Evolutionary conservation across 92 coral and sea anemone genomes (phyloP).

Genomic region (Plumapathes pennacea): DNA sequence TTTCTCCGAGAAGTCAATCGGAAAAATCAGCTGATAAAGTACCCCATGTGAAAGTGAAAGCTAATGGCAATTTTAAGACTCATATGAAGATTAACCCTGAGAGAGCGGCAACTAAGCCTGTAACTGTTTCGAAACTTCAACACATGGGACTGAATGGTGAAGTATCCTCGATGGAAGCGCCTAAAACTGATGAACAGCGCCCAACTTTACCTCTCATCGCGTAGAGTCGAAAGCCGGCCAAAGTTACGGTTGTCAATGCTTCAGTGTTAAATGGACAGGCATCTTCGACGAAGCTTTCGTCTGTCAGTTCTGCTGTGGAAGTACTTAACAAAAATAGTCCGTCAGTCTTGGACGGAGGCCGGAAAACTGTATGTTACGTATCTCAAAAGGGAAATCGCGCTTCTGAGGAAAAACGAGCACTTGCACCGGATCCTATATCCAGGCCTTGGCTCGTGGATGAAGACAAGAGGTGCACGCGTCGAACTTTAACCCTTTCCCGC

Average conservation of each 20-base stretch:
- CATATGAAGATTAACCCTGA: background rate
- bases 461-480: constrained; percentile 81
- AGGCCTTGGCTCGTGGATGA: constrained; percentile 83
- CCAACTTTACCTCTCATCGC: constrained; percentile 28
- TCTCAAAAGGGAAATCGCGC: constrained; percentile 1
- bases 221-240: constrained; percentile 17
- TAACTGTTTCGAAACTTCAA: constrained; percentile 51
- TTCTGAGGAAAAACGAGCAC: constrained; percentile 5
- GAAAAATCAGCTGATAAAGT: no score
- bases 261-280: constrained; percentile 14
- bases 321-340: constrained; percentile 68
- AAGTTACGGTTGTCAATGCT: constrained; percentile 36
- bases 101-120: background rate
- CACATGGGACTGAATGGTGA: constrained; percentile 85
- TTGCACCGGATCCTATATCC: constrained; percentile 22
- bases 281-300: constrained; percentile 7
- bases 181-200: constrained; percentile 23
- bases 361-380: constrained; percentile 2
- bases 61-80: no score
- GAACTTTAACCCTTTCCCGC: constrained; percentile 91
- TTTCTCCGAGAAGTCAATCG: no score
- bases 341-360: constrained; percentile 42
- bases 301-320: constrained; percentile 47
- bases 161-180: constrained; percentile 66
- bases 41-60: no score